A percentile compares a stretch with the other conserved stretches of the same genome.
phyloP scores from a whole-genome alignment of 2,888 invertebrate genomes.

The Sisyra terminalis region DNA sequence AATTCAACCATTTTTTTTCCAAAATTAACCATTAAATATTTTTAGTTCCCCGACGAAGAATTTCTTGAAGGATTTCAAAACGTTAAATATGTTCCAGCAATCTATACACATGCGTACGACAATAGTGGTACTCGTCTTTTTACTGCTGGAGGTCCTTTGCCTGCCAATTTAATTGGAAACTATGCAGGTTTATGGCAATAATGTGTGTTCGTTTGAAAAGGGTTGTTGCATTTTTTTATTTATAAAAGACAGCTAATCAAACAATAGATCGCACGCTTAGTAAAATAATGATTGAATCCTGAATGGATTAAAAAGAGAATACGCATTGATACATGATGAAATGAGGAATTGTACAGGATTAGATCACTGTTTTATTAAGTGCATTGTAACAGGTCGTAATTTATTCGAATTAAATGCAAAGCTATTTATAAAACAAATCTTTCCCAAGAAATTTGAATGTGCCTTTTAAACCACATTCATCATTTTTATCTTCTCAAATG shows the following conservation, averaged over 20 bases:
- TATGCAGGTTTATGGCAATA: slow-evolving; percentile 92
- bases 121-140: slow-evolving; percentile 80
- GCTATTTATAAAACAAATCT: no score
- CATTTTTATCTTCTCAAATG: no score
- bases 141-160: slow-evolving; percentile 88
- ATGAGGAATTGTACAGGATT: no score
- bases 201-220: slow-evolving; percentile 13
- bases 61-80: slow-evolving; percentile 70
- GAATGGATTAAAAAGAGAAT: no score
- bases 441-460: no score
- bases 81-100: slow-evolving; percentile 79
- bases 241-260: neutral
- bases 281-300: no score
- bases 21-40: slow-evolving; percentile 10
- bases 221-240: neutral
- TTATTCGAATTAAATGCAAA: no score
- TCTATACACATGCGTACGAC: slow-evolving; percentile 94
- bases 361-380: no score
- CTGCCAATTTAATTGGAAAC: slow-evolving; percentile 81
- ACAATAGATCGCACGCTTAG: no score
- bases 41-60: slow-evolving; percentile 68
- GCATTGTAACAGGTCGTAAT: no score
- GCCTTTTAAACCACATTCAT: no score
- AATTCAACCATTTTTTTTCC: slow-evolving; percentile 4
- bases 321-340: no score